Evolutionary conservation across 2,888 invertebrate species (phyloP).

Genomic region (Sicus ferrugineus): DNA sequence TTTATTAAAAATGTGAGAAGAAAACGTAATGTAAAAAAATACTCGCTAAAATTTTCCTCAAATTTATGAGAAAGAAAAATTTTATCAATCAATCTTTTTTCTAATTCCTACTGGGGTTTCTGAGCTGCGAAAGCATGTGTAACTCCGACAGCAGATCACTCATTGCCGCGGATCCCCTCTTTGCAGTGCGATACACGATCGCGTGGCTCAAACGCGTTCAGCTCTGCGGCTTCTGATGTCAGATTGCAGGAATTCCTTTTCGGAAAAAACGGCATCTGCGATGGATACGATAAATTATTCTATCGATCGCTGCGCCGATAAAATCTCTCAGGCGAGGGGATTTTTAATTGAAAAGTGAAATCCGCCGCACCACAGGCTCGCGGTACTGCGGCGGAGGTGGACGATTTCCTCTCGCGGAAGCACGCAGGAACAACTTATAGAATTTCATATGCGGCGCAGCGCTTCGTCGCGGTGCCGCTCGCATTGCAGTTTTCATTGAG

Average conservation of each 20-base stretch:
- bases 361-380: conserved; percentile 17
- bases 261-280: conserved; percentile 64
- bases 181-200: too few relatives aligned
- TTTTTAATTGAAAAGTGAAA: conserved; percentile 41
- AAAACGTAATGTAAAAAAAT: too few relatives aligned
- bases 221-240: not conserved
- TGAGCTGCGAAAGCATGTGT: not conserved
- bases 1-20: too few relatives aligned
- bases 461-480: not conserved
- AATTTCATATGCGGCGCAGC: conserved; percentile 17
- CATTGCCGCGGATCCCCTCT: not conserved
- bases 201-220: not conserved
- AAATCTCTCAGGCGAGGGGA: conserved; percentile 26
- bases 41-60: too few relatives aligned
- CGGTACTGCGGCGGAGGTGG: not conserved
- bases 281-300: conserved; percentile 58
- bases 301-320: conserved; percentile 42
- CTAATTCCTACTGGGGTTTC: not conserved
- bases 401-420: not conserved
- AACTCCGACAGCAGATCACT: not conserved
- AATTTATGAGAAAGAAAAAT: too few relatives aligned
- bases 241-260: conserved; percentile 36
- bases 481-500: not conserved
- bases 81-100: too few relatives aligned
- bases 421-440: conserved; percentile 13